Evolutionary conservation across 2,888 invertebrate species (phyloP).

Genomic region (Allacma fusca): DNA sequence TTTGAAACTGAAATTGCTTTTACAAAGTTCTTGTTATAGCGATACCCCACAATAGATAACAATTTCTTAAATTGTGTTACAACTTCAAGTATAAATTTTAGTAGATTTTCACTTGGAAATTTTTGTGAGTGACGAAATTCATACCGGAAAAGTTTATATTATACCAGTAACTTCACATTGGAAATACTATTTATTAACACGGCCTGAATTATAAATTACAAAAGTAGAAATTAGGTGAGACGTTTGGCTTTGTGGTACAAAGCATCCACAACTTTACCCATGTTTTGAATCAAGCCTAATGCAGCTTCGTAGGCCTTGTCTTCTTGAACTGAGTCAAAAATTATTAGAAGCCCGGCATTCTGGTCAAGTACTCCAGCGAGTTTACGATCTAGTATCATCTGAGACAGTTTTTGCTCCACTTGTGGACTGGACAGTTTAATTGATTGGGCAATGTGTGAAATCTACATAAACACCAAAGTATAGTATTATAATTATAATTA

Average conservation of each 20-base stretch:
- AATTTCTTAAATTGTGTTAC: too few relatives aligned
- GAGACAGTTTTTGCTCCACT: conserved; percentile 98
- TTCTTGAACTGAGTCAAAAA: conserved; percentile 92
- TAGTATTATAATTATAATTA: too few relatives aligned
- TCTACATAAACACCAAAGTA: conserved; percentile 61
- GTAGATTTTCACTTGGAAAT: too few relatives aligned
- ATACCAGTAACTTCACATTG: too few relatives aligned
- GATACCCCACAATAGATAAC: too few relatives aligned
- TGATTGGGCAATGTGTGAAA: conserved; percentile 85
- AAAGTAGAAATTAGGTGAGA: conserved; percentile 74
- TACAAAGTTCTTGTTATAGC: too few relatives aligned
- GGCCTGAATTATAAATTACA: not conserved
- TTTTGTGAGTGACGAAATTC: too few relatives aligned
- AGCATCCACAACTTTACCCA: conserved; percentile 99
- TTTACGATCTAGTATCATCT: conserved; percentile 99
- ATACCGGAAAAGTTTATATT: too few relatives aligned
- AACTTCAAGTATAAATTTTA: too few relatives aligned
- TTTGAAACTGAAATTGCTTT: too few relatives aligned
- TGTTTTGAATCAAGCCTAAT: conserved; percentile 95
- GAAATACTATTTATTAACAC: not conserved
- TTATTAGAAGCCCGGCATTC: conserved; percentile 96
- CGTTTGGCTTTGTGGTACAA: conserved; percentile 99
- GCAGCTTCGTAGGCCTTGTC: conserved; percentile 98
- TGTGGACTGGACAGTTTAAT: conserved; percentile 88
- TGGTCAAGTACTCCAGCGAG: conserved; percentile 97